phyloP scores from a whole-genome alignment of 1,140 invertebrate species.

The Arctopsyche grandis region DNA sequence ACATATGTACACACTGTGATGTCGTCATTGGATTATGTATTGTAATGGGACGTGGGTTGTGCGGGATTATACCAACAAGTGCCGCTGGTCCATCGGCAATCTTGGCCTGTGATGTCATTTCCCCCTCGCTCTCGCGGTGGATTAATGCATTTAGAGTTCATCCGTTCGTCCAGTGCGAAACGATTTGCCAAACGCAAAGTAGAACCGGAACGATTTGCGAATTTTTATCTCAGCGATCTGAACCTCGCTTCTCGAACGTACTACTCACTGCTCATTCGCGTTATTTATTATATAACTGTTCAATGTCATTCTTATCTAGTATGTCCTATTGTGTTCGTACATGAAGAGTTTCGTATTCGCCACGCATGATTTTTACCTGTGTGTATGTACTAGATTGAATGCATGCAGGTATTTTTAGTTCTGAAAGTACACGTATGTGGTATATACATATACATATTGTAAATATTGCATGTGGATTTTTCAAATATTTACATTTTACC shows the following conservation, averaged over 20 bases:
- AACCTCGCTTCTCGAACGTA: too few species aligned
- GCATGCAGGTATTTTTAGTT: too few species aligned
- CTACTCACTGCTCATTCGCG: too few species aligned
- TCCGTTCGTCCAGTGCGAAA: neutral
- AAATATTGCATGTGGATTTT: slow-evolving; percentile 8
- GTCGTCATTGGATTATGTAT: slow-evolving; percentile 34
- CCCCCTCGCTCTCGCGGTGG: neutral
- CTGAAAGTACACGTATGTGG: neutral
- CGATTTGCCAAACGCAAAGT: neutral
- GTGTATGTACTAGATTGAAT: neutral
- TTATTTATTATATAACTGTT: neutral
- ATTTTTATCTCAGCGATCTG: too few species aligned
- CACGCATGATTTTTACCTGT: neutral
- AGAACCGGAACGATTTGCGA: too few species aligned
- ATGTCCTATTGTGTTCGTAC: neutral
- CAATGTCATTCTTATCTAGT: neutral
- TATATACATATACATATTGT: neutral
- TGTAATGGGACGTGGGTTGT: slow-evolving; percentile 45
- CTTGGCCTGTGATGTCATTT: slow-evolving; percentile 41
- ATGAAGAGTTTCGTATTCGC: neutral
- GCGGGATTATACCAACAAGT: slow-evolving; percentile 18
- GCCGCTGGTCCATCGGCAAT: neutral
- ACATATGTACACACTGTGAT: neutral
- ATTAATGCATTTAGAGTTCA: slow-evolving; percentile 29
- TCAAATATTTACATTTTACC: slow-evolving; percentile 15